Percentiles rank a stretch among this genome's conserved stretches.
Conservation (phyloP, 2,797 vertebrate genomes). For the Cryptoprocta ferox region DNA sequence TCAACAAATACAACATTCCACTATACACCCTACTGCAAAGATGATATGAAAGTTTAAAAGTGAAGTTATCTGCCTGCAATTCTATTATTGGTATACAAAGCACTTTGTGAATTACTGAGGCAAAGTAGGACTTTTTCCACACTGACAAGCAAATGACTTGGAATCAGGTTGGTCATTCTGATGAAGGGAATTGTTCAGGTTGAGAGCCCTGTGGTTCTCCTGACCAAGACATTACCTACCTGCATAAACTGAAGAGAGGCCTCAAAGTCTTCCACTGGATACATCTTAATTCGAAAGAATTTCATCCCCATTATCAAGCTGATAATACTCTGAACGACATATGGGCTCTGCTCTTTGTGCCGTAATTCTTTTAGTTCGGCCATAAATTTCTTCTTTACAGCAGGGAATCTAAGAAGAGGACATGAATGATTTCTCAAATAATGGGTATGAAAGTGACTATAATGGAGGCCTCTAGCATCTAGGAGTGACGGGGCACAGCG, state of each 20-base stretch:
- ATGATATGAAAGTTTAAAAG: slow-evolving; percentile 3
- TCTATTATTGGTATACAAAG: not conserved
- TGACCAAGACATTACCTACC: slow-evolving; percentile 91
- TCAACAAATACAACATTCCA: not conserved
- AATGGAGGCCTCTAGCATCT: not conserved
- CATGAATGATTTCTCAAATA: slow-evolving; percentile 63
- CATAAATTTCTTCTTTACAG: slow-evolving; percentile 99
- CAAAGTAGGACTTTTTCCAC: not conserved
- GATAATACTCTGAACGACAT: slow-evolving; percentile 97
- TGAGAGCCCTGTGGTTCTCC: fast-evolving
- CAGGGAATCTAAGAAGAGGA: slow-evolving; percentile 93
- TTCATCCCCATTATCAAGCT: slow-evolving; percentile 99
- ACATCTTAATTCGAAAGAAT: slow-evolving; percentile 99
- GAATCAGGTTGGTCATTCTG: not conserved
- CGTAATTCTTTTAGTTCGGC: slow-evolving; percentile 97
- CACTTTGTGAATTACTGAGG: not conserved
- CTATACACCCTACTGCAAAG: not conserved
- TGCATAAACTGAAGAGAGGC: slow-evolving; percentile 99
- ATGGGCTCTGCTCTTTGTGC: slow-evolving; percentile 97
- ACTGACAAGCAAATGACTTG: not conserved
- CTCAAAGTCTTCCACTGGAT: slow-evolving; percentile 99
- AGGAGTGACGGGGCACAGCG: not conserved
- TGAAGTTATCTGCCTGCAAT: not conserved
- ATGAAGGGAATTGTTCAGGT: not conserved
- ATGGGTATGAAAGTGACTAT: not conserved